Base-by-base conservation (phyloP, 2,113 vertebrate genomes). In the Cyprinodon tularosa region DNA sequence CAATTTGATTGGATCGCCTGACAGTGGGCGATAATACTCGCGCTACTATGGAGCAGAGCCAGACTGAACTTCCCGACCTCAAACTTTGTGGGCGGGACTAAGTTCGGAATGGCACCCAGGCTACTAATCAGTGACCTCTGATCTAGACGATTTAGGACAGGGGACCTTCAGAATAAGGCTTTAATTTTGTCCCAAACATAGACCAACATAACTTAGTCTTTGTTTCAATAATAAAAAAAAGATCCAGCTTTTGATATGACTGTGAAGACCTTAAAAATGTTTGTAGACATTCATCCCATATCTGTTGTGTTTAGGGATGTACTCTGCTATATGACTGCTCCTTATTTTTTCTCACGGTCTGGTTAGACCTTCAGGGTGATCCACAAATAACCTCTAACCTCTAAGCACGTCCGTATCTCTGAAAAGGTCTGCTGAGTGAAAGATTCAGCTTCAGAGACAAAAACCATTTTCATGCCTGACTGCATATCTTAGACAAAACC, bases 311-410 rank as follows among this genome's bases (percentile, higher is more conserved):
- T 70, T 53, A 45, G 80, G 68, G 77, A 76, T 75, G 68, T 74
- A 78, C 15, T 65, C 40, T 57, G 86, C 78, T 79, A 84, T 80
- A 83, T 76, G 84, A 83, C 71, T 67, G 62, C 72, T 77, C 65
- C 63, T 89, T 82, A 87, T 87, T 84, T 88, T 45, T 79, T 81
- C 86, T 88, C 86, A 76, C 71, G 63, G 78, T 85, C 80, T 79
- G 85, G n/a, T 64, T 59, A 88, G 77, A 89, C 76, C 74, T 81
- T 47, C 20, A 70, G 83, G 83, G 78, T 59, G 77, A 83, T 81
- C 61, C 89, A 89, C 88, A 82, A 85, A 85, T 86, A 72, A 90
- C 85, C 89, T 72, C n/a, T 74, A 70, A 79, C 80, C 81, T 78
- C 40, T 2, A 42, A 42, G 4, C 64, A 71, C 0, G n/a, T 69